phyloP scores from a whole-genome alignment of 2,797 vertebrate genomes.

The Remorina albescens region DNA sequence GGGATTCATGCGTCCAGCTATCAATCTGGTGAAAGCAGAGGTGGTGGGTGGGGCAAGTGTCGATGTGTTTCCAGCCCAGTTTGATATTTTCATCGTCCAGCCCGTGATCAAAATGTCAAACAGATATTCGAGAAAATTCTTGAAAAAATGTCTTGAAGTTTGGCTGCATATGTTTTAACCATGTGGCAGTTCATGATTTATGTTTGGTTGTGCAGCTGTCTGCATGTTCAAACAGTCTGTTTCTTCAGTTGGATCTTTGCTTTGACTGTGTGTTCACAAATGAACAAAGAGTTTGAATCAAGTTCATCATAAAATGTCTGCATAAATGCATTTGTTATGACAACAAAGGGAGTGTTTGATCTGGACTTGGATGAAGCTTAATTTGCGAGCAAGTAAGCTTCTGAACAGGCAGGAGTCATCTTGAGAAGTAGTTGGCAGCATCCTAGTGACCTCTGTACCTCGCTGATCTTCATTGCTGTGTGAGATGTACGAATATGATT shows the following conservation, averaged over 20 bases:
- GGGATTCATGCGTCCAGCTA: no score
- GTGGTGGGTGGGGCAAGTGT: no score
- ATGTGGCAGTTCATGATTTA: not conserved
- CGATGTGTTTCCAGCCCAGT: no score
- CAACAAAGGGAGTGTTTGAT: slow-evolving; percentile 8
- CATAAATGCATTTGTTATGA: slow-evolving; percentile 44
- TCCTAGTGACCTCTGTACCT: not conserved
- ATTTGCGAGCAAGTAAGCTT: not conserved
- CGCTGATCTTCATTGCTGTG: not conserved
- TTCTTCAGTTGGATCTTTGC: not conserved
- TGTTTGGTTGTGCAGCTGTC: not conserved
- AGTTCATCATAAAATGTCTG: slow-evolving; percentile 13
- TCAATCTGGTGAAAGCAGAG: no score
- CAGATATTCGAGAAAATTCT: no score
- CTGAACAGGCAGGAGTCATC: slow-evolving; percentile 12
- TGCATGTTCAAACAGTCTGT: not conserved
- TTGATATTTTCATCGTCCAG: no score
- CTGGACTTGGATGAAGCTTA: slow-evolving; percentile 12
- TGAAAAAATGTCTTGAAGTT: no score
- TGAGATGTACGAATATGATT: not conserved
- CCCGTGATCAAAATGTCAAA: no score
- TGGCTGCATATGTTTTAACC: not conserved
- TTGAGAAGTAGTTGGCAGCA: not conserved
- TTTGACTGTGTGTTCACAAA: not conserved
- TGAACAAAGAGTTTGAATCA: slow-evolving; percentile 20